Base-by-base conservation (phyloP, 2,797 vertebrate species). In the Merluccius polli region DNA sequence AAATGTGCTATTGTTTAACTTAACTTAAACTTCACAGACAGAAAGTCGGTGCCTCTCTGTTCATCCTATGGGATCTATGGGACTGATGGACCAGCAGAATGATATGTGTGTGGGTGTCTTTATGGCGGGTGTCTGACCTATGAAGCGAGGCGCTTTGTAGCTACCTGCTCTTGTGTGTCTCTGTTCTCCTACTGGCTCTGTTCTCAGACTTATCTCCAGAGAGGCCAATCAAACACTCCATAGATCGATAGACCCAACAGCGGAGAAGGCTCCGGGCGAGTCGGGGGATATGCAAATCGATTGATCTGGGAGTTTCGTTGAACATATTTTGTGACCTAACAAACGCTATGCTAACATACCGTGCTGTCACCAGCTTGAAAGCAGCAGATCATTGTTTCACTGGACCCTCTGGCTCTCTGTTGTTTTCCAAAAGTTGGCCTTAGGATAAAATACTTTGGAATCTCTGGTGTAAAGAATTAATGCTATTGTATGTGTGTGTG, bases 341-440 rank as follows among this genome's bases (percentile, higher is more conserved):
- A 10, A n/a, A 59, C 52, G 21, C 52, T n/a, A 8, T 8, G 79
- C 78, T 85, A 84, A 85, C 85, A 82, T 71, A 33, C 72, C 24
- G 2, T 16, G 38, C 24, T 82, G 75, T 77, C 79, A 79, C 78
- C 83, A 88, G 79, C 73, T 76, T 59, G 52, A 82, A 86, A 89
- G 79, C 82, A 86, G 83, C 52, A 24, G 8, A 85, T 78, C 86
- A 87, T 90, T 85, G 84, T 77, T 87, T 78, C 82, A 82, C 82
- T 83, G 81, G 78, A n/a, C 52, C 86, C 84, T 69, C 78, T 83
- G 83, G 88, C 84, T 77, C 77, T 83, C 73, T 87, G 81, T 82
- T 87, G 84, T 77, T 76, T 80, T 87, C 78, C 74, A 83, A 77
- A 70, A 79, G 77, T 73, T 74, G 76, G 75, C 86, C 79, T 71